Percentiles rank a stretch among this genome's conserved stretches.
phyloP scores from a whole-genome alignment of 2,113 vertebrate species.

The Telmatochromis bifrenatus region DNA sequence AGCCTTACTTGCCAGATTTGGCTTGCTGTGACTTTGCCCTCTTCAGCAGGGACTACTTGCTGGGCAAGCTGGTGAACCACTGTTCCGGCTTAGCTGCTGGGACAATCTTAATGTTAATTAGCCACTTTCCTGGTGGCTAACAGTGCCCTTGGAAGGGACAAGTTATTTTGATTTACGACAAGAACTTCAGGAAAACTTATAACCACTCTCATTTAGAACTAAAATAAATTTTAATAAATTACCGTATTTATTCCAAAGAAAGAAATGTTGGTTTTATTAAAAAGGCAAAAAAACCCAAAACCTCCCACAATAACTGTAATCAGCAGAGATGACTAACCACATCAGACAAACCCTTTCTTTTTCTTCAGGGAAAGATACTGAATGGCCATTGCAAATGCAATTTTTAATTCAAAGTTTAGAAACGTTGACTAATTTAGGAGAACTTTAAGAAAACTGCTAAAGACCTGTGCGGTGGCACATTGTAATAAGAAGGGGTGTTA shows the following conservation, averaged over 20 bases:
- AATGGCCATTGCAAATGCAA: background rate
- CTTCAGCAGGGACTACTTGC: background rate
- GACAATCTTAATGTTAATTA: background rate
- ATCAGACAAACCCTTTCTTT: background rate
- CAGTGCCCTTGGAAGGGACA: background rate
- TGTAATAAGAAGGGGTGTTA: background rate
- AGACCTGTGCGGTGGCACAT: background rate
- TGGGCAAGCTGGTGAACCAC: background rate
- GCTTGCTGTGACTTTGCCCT: background rate
- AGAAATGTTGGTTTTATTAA: background rate
- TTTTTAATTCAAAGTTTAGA: background rate
- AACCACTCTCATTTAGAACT: background rate
- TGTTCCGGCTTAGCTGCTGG: background rate
- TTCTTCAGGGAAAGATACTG: background rate
- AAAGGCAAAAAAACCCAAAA: fast-evolving
- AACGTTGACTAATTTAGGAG: background rate
- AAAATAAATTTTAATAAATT: too few species aligned
- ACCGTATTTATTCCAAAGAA: background rate
- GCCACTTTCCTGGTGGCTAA: background rate
- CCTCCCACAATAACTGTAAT: background rate
- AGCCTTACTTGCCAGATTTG: background rate
- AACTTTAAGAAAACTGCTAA: background rate
- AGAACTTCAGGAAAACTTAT: background rate
- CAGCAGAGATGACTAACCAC: background rate
- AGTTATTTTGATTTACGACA: background rate